A percentile compares a stretch with the other conserved stretches of the same genome.
Evolutionary conservation across 2,797 vertebrate species (phyloP).

Genomic region (Rhinichthys osculus): DNA sequence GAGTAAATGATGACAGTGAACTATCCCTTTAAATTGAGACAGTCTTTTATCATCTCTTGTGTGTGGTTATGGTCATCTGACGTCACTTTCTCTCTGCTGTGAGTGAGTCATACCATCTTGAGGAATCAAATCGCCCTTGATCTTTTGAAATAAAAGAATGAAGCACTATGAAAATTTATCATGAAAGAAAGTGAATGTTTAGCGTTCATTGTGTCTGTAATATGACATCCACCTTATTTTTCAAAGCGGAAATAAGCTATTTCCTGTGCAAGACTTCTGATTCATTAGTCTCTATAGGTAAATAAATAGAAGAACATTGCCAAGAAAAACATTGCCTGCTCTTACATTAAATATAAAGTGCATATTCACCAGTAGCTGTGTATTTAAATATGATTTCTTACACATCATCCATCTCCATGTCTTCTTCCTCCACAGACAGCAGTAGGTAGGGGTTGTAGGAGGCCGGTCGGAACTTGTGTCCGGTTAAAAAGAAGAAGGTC

Average conservation of each 20-base stretch:
- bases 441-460: constrained; percentile 88
- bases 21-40: not conserved
- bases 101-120: constrained; percentile 20
- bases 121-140: not conserved
- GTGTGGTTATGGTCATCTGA: not conserved
- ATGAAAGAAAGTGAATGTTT: too few species aligned
- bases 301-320: not conserved
- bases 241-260: not conserved
- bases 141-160: constrained; percentile 20
- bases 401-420: constrained; percentile 87
- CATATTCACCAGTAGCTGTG: not conserved
- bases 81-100: not conserved
- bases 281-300: not conserved
- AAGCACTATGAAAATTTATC: not conserved
- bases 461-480: constrained; percentile 87
- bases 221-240: not conserved
- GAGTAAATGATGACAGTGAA: not conserved
- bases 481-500: constrained; percentile 86
- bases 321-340: not conserved
- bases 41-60: not conserved
- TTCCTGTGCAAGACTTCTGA: not conserved
- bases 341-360: not conserved
- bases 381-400: constrained; percentile 68
- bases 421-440: constrained; percentile 86
- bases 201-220: too few species aligned